Evolutionary conservation across 2,888 invertebrate genomes (phyloP), one percentile per base, ranked within the genome.

Genomic region (Standfussiana lucernea): DNA sequence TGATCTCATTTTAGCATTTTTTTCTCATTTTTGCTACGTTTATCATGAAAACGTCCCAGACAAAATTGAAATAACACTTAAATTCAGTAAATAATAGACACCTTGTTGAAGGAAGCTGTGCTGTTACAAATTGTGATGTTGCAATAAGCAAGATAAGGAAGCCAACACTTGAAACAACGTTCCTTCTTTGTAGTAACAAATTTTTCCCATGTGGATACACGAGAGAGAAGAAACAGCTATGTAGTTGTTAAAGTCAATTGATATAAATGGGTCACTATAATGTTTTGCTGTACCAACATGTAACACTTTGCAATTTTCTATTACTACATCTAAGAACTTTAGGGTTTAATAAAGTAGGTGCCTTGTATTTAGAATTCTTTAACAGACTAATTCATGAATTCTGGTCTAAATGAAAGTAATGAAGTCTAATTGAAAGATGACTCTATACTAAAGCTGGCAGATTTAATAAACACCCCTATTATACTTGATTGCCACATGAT

Each of bases 381-480:
- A 21, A 13, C 11, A 42, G 40, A 67, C 32, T 28, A 35, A 59
- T 24, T 13, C n/a, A 65, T 42, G 18, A 47, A 4, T 47, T 67
- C 15, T 40, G 37, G 47, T 73, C 15, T 69, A 37, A 18, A n/a
- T 65, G 47, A 13, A 24, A 47, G 53, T 64, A 40, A 69, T 62
- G n/a, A 53, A 65, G 15, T 79, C 18, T 65, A 61, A 69, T 71
- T 78, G 61, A 62, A 85, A 40, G 70, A 75, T 67, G 67, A 67
- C 32, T 59, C 66, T 72, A 42, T 65, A 72, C 21, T 64, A 62
- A 69, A 70, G 35, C 65, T 62, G 59, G 69, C 18, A 66, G 53
- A 81, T 83, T 82, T 75, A 68, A 77, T 79, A 86, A 83, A 86
- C 74, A 82, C 65, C 13, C 69, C 65, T 77, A 74, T 75, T 72